These are phyloP conservation scores for Heliconius erato DNA, from an alignment of 2,888 invertebrate genomes.

Conservation along the genomic window DNA sequence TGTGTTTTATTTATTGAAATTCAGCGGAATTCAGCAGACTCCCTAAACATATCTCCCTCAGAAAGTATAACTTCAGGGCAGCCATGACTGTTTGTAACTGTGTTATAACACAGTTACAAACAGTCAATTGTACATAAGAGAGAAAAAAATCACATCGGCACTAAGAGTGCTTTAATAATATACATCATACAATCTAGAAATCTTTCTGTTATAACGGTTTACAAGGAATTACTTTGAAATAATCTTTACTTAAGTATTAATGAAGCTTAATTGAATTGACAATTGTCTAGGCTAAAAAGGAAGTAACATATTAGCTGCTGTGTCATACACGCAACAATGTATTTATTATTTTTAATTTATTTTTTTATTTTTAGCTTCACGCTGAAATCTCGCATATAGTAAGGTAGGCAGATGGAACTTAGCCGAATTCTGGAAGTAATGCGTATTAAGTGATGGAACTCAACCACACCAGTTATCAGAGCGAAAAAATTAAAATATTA, in stretches of 20 bases:
- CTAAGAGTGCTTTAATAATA: not conserved
- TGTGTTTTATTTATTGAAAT: too few relatives aligned
- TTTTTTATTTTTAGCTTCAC: too few relatives aligned
- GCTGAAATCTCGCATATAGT: too few relatives aligned
- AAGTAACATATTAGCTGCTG: not conserved
- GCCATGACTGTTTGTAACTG: too few relatives aligned
- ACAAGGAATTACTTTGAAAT: not conserved
- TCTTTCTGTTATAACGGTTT: not conserved
- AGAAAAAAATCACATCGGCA: not conserved
- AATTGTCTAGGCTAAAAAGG: not conserved
- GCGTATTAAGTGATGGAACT: not conserved
- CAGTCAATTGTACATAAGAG: too few relatives aligned
- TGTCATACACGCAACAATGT: slow-evolving; percentile 27
- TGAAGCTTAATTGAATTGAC: slow-evolving; percentile 14
- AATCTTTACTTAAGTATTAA: not conserved
- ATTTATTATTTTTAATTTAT: too few relatives aligned
- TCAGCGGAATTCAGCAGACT: too few relatives aligned
- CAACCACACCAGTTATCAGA: too few relatives aligned
- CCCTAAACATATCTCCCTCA: too few relatives aligned
- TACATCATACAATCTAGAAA: not conserved
- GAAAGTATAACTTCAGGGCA: too few relatives aligned
- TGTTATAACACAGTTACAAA: too few relatives aligned
- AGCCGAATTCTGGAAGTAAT: not conserved
- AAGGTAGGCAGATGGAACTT: too few relatives aligned
- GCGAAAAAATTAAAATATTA: not conserved